Base-by-base conservation (phyloP, 2,797 vertebrate species). In the Anguilla megastoma region DNA sequence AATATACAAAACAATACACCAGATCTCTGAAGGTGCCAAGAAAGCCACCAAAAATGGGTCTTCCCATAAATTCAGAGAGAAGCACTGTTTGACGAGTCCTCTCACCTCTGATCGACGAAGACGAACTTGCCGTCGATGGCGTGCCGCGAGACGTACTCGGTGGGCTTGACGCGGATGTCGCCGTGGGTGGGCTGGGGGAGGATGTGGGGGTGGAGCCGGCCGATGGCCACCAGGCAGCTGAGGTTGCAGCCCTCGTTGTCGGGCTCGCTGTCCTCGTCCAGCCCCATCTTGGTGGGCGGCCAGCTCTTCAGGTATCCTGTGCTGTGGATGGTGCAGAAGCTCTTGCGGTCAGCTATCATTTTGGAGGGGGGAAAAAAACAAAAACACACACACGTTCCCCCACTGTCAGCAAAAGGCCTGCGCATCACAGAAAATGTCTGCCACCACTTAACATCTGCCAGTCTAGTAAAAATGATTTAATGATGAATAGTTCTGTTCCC, bases 251-350 rank as follows among this genome's bases (percentile, higher is more conserved):
- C 98, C 93, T 99, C 98, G 0, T 98, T 99, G 93, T 99, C 98
- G 0, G 98, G 97, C 89, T 99, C 99, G 0, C 97, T 98, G 91
- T 99, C 99, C 89, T 99, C 98, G 0, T 99, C 98, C 63, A 99
- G 95, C 5, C 98, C 98, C 97, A 99, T 99, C 94, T 99, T 99
- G 24, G 98, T 99, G 74, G 98, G 98, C 0, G 98, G 98, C 99
- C 99, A 99, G 94, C 98, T 99, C 95, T 99, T 99, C 92, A 99
- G 93, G 94, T 99, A 99, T 87, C 99, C 99, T 9, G 98, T 99
- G 94, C 98, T 99, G 93, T 99, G 98, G 94, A 99, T 99, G 91
- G 99, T 99, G 96, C 99, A 99, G 96, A 99, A 99, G 95, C 98
- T 99, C 95, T 99, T 99, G 87, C 99, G 96, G 93, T 99, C 98